Conservation (phyloP, 2,888 invertebrate species). For the Lasius fuliginosus region DNA sequence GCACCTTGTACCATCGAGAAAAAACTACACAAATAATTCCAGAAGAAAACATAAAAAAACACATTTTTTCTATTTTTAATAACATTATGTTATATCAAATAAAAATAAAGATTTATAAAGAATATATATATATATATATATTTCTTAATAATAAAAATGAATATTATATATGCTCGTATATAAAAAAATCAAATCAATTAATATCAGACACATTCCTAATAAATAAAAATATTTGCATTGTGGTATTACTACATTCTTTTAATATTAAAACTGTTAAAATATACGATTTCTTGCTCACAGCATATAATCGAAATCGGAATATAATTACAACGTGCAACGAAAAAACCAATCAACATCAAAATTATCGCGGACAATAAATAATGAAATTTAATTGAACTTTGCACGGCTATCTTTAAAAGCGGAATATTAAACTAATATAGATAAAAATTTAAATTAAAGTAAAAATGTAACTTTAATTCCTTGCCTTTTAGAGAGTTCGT, state of each 20-base stretch:
- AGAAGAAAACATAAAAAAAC: not conserved
- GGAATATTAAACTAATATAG: not conserved
- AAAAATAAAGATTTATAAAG: not conserved
- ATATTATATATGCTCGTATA: too few species aligned
- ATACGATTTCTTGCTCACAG: too few species aligned
- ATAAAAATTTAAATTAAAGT: not conserved
- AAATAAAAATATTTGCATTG: too few species aligned
- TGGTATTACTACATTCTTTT: too few species aligned
- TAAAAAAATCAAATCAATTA: too few species aligned
- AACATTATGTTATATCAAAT: not conserved
- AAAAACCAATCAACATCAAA: not conserved
- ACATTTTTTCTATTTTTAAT: not conserved
- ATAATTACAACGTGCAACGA: too few species aligned
- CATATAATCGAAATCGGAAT: too few species aligned
- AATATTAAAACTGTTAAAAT: too few species aligned
- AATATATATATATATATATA: too few species aligned
- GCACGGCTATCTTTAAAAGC: not conserved
- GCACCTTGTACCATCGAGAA: not conserved
- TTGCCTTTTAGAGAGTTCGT: slow-evolving; percentile 87
- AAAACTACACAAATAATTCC: not conserved
- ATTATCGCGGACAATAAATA: not conserved
- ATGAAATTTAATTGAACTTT: not conserved
- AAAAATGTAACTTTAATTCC: not conserved
- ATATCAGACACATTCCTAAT: too few species aligned
- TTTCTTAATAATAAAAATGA: too few species aligned